phyloP scores from a whole-genome alignment of 1,140 invertebrate species.

The Drosophila burlai region DNA sequence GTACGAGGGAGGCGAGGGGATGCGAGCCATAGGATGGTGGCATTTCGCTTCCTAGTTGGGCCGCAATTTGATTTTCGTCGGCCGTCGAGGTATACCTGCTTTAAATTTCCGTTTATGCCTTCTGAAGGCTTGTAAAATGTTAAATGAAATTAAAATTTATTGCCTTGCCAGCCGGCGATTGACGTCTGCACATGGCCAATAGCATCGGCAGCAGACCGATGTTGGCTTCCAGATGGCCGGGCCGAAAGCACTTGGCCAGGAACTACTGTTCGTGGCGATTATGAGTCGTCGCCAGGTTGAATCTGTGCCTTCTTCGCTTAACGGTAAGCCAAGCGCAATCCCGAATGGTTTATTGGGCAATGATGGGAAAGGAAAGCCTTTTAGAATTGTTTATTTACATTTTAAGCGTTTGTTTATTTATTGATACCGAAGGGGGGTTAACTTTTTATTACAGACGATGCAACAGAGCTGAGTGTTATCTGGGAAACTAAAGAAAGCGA shows the following conservation, averaged over 20 bases:
- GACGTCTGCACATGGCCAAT: slow-evolving; percentile 65
- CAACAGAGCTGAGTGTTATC: background rate
- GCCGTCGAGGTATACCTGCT: slow-evolving; percentile 53
- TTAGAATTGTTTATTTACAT: slow-evolving; percentile 41
- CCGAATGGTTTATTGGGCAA: slow-evolving; percentile 25
- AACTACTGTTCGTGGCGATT: slow-evolving; percentile 46
- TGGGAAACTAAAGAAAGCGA: background rate
- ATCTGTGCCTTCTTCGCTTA: slow-evolving; percentile 28
- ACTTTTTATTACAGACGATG: slow-evolving; percentile 1
- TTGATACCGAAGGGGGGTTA: slow-evolving; percentile 1
- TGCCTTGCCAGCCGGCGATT: slow-evolving; percentile 69
- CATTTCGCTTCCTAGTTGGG: slow-evolving; percentile 78
- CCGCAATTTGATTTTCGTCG: slow-evolving; percentile 49
- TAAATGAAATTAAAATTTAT: slow-evolving; percentile 84
- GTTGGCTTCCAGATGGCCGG: slow-evolving; percentile 38
- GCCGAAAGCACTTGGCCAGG: slow-evolving; percentile 38
- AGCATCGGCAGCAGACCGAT: slow-evolving; percentile 10
- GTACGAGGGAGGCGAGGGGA: slow-evolving; percentile 55
- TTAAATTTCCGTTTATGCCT: slow-evolving; percentile 83
- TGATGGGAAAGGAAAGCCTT: slow-evolving; percentile 13
- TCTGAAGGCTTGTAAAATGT: slow-evolving; percentile 83
- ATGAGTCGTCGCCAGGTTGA: slow-evolving; percentile 42
- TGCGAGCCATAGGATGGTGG: slow-evolving; percentile 27
- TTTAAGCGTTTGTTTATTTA: slow-evolving; percentile 32
- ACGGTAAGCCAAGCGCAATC: slow-evolving; percentile 23